phyloP scores from a whole-genome alignment of 92 coral and sea anemone genomes.

The Umimayanthus chanpuru region DNA sequence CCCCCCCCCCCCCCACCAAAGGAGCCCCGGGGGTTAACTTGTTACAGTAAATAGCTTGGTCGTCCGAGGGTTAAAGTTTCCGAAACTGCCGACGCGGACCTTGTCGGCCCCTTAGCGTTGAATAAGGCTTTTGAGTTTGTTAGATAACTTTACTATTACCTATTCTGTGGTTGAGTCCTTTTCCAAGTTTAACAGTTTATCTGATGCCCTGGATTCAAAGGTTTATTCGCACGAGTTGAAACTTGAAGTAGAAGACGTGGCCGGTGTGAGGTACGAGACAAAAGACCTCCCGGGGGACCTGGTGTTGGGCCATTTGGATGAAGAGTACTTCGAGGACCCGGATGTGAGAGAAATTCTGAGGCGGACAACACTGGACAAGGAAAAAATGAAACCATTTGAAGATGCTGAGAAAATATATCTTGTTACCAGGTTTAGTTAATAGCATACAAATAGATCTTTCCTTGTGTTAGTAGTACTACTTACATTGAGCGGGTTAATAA shows the following conservation, averaged over 20 bases:
- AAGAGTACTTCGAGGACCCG: constrained; percentile 30
- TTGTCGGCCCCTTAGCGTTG: too few relatives aligned
- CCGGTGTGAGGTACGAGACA: not conserved
- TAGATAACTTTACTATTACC: too few relatives aligned
- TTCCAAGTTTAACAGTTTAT: not conserved
- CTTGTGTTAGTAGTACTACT: too few relatives aligned
- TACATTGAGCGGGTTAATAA: too few relatives aligned
- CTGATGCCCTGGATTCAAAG: not conserved
- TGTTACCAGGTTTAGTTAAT: constrained; percentile 13
- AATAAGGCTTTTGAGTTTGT: too few relatives aligned
- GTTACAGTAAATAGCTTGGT: too few relatives aligned
- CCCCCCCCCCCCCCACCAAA: too few relatives aligned
- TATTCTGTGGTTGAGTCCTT: too few relatives aligned
- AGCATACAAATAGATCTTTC: too few relatives aligned
- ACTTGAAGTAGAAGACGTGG: constrained; percentile 1
- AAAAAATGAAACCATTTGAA: not conserved
- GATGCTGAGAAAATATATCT: not conserved
- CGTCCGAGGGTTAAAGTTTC: too few relatives aligned
- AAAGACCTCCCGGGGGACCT: constrained; percentile 28
- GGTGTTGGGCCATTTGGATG: constrained; percentile 15
- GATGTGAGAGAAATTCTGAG: constrained; percentile 24
- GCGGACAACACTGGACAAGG: not conserved
- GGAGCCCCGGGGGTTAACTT: too few relatives aligned
- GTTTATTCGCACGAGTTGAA: not conserved
- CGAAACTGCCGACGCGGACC: too few relatives aligned